A percentile compares a stretch with the other conserved stretches of the same genome.
Evolutionary conservation across 2,888 invertebrate genomes (phyloP).

Genomic region (Anoncus sp.): DNA sequence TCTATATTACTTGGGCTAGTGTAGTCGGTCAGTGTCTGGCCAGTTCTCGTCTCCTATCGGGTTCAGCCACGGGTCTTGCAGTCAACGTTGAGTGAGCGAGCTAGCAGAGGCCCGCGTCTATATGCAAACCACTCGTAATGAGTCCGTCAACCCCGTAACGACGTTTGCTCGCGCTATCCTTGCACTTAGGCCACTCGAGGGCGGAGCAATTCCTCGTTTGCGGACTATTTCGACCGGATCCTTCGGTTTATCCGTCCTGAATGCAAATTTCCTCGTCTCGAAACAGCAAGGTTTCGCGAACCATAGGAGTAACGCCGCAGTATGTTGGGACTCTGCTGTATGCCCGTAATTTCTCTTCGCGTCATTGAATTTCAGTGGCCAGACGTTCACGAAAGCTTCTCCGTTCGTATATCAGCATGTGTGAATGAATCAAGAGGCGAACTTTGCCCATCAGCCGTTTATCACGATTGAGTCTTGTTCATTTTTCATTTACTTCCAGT

Average conservation of each 20-base stretch:
- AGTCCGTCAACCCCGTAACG: constrained; percentile 82
- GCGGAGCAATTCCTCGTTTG: constrained; percentile 53
- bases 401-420: constrained; percentile 7
- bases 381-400: constrained; percentile 16
- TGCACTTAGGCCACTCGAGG: constrained; percentile 77
- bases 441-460: no score
- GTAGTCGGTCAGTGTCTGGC: constrained; percentile 80
- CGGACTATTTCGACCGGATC: constrained; percentile 77
- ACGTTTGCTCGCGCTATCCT: constrained; percentile 81
- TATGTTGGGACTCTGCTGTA: constrained; percentile 4
- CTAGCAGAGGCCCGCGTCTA: constrained; percentile 74
- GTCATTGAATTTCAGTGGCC: constrained; percentile 53
- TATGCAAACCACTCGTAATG: constrained; percentile 82
- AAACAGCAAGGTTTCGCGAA: constrained; percentile 25
- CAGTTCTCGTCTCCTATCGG: constrained; percentile 52
- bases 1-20: constrained; percentile 80
- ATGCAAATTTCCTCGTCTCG: constrained; percentile 73
- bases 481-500: no score
- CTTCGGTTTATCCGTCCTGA: constrained; percentile 75
- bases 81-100: constrained; percentile 65
- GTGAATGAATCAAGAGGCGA: constrained; percentile 23
- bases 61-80: constrained; percentile 30
- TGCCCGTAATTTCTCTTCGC: constrained; percentile 39
- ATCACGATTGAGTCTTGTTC: no score
- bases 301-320: neutral